Percentiles rank a stretch among this genome's conserved stretches.
Evolutionary conservation across 53 echinoderm and acorn worm species (phyloP).

Genomic region (Luidia sarsii): DNA sequence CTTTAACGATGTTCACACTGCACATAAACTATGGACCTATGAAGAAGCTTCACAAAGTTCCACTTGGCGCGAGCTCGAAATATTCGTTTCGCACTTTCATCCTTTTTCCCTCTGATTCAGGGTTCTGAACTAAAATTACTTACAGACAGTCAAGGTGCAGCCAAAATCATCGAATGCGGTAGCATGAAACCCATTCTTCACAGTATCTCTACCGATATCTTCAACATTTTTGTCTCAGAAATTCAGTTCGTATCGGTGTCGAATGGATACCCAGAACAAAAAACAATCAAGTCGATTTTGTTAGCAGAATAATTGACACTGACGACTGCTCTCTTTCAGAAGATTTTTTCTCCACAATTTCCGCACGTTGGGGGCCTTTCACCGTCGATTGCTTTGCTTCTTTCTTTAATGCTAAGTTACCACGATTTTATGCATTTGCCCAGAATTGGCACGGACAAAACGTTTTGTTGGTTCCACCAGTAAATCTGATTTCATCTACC

Average conservation of each 20-base stretch:
- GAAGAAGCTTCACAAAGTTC: constrained; percentile 43
- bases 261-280: constrained; percentile 27
- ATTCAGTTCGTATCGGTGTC: not conserved
- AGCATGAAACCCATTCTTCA: constrained; percentile 3
- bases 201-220: not conserved
- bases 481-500: not conserved
- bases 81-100: constrained; percentile 1
- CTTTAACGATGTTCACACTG: constrained; percentile 10
- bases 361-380: no score
- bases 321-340: constrained; percentile 51
- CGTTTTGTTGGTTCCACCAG: constrained; percentile 24
- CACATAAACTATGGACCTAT: constrained; percentile 47
- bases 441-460: constrained; percentile 16
- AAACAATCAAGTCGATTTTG: constrained; percentile 49
- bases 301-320: constrained; percentile 41
- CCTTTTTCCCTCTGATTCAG: constrained; percentile 15
- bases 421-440: constrained; percentile 26
- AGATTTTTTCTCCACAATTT: constrained; percentile 12
- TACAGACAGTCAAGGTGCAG: not conserved
- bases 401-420: constrained; percentile 3
- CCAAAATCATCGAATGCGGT: constrained; percentile 4
- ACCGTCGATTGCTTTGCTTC: constrained; percentile 20
- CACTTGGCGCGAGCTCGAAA: constrained; percentile 32
- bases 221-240: constrained; percentile 1
- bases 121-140: constrained; percentile 2